Evolutionary conservation across 2,888 invertebrate species (phyloP), one percentile per base, ranked within the genome.

Genomic region (Nemurella pictetii): DNA sequence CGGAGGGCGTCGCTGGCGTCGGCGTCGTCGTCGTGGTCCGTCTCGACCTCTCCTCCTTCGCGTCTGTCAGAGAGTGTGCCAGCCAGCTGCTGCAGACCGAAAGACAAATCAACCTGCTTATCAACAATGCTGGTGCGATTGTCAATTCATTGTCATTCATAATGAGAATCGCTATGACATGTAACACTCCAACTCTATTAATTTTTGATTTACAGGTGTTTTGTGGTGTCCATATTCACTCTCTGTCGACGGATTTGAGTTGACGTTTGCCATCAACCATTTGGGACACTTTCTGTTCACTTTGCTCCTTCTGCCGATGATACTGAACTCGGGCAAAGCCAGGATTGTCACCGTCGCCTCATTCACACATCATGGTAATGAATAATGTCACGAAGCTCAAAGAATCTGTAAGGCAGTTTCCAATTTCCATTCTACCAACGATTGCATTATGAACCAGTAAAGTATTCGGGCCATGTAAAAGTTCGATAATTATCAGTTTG

Each of bases 311-410:
- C 87, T 94, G 27, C 94, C 94, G n/a, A 89, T 91, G 30, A 90
- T 96, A 4, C 91, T 92, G 55, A 89, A 90, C 84, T 93, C 94
- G 12, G 90, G 90, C 0, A 92, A 93, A 0, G 92, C 93, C 12
- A 91, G 94, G 86, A 92, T 95, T 83, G 90, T 95, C 0, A 92
- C 91, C 80, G 92, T 95, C 0, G 93, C 94, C 0, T 95, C 95
- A 3, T 87, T 90, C 83, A 90, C 92, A 0, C 93, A 94, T 20
- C 55, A 26, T 5, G 72, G 82, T 72, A 72, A 80, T 29, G 5
- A 75, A 55, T 55, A 12, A 75, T 25, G 25, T 75, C 25, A 12
- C 25, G 26, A 7, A 12, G 9, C 12, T 12, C 9, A 75, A 75
- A 75, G 7, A n/a, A 7, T 75, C 25, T 75, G n/a, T 12, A 75